A percentile compares a stretch with the other conserved stretches of the same genome.
Evolutionary conservation across 1,140 invertebrate genomes (phyloP).

Genomic region (Mesaphorura yosii): DNA sequence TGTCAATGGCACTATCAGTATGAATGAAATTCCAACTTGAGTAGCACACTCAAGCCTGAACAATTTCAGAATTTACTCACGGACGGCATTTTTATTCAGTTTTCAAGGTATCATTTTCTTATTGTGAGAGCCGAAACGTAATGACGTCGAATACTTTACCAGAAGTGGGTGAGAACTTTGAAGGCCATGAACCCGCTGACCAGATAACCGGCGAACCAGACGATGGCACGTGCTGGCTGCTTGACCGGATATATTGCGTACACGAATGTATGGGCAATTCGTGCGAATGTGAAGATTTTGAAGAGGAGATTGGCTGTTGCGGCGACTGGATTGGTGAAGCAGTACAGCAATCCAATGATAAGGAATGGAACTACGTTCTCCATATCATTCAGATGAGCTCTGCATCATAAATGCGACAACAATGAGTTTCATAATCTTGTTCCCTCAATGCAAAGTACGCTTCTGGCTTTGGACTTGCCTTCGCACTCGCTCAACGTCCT

Average conservation of each 20-base stretch:
- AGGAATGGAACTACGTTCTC: slow-evolving; percentile 57
- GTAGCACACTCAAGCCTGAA: no score
- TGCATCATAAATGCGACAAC: slow-evolving; percentile 34
- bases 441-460: no score
- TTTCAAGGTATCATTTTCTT: no score
- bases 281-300: slow-evolving; percentile 43
- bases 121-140: no score
- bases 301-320: slow-evolving; percentile 47
- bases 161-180: slow-evolving; percentile 8
- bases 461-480: slow-evolving; percentile 4
- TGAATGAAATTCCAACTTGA: no score
- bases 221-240: slow-evolving; percentile 47
- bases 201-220: slow-evolving; percentile 40
- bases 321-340: slow-evolving; percentile 44
- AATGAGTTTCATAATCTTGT: slow-evolving; percentile 6
- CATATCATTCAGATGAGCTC: slow-evolving; percentile 56
- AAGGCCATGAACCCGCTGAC: slow-evolving; percentile 45
- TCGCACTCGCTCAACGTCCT: slow-evolving; percentile 33
- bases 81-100: no score
- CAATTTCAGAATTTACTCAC: no score
- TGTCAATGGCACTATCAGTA: no score
- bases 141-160: not conserved
- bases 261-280: slow-evolving; percentile 49
- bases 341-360: slow-evolving; percentile 46
- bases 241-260: slow-evolving; percentile 44